Conservation (phyloP, 2,113 vertebrate species). For the Upupa epops region DNA sequence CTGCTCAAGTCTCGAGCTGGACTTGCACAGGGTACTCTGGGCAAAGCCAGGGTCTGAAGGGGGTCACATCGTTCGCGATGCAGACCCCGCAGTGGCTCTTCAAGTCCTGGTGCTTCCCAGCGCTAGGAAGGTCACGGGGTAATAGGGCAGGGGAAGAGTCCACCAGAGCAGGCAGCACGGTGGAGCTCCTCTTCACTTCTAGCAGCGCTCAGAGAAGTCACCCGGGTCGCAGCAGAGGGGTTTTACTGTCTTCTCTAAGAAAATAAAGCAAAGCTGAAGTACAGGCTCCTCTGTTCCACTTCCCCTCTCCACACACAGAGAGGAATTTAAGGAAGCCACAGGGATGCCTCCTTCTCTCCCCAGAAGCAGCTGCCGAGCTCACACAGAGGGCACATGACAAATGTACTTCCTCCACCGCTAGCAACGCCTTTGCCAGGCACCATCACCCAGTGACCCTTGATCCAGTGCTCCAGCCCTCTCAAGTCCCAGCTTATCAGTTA, state of each 20-base stretch:
- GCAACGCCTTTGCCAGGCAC: not conserved
- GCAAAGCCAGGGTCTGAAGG: not conserved
- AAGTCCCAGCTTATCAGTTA: too few relatives aligned
- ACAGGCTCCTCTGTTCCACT: rapidly evolving
- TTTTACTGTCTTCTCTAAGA: not conserved
- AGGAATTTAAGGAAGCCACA: not conserved
- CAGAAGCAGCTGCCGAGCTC: not conserved
- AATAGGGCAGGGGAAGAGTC: not conserved
- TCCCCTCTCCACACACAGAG: not conserved
- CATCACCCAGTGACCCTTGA: not conserved
- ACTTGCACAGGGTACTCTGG: not conserved
- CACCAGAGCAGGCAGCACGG: not conserved
- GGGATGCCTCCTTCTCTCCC: not conserved
- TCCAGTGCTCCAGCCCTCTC: too few relatives aligned
- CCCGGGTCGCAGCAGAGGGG: not conserved
- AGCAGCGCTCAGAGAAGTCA: not conserved
- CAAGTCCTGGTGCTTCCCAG: not conserved
- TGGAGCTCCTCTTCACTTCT: too few relatives aligned
- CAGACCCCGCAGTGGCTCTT: not conserved
- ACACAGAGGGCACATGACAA: rapidly evolving
- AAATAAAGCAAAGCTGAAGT: constrained; percentile 4
- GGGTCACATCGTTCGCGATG: too few relatives aligned
- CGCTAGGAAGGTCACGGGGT: not conserved
- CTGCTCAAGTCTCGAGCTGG: not conserved
- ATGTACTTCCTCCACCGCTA: not conserved